phyloP scores from a whole-genome alignment of 2,113 vertebrate genomes.

The Eretmochelys imbricata region DNA sequence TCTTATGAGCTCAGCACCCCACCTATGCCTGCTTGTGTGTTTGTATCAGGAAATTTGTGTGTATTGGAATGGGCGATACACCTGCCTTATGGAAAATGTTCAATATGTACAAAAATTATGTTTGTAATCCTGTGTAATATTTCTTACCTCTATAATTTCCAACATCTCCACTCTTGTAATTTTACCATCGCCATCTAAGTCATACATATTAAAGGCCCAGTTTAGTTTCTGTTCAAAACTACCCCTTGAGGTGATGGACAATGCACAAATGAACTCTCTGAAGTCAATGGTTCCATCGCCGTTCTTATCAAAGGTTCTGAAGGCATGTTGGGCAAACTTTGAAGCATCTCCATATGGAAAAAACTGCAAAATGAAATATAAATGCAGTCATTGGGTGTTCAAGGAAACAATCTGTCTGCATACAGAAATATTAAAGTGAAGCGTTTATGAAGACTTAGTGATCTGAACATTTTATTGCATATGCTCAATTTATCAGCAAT shows the following conservation, averaged over 20 bases:
- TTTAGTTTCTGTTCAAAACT: conserved; percentile 99
- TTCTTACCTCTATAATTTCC: conserved; percentile 96
- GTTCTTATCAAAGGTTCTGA: conserved; percentile 98
- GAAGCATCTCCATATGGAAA: conserved; percentile 97
- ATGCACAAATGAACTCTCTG: conserved; percentile 98
- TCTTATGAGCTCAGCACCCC: not conserved
- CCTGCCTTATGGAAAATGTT: not conserved
- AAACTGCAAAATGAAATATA: conserved; percentile 83
- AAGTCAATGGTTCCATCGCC: conserved; percentile 98
- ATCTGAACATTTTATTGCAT: not conserved
- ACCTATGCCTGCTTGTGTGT: not conserved
- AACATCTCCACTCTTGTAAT: conserved; percentile 99
- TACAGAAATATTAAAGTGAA: not conserved
- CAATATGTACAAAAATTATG: not conserved
- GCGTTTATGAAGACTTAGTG: not conserved
- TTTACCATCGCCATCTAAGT: conserved; percentile 97
- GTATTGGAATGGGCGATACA: not conserved
- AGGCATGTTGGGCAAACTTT: conserved; percentile 98
- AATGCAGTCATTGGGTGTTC: not conserved
- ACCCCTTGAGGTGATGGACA: conserved; percentile 97
- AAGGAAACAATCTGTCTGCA: not conserved
- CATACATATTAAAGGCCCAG: conserved; percentile 99
- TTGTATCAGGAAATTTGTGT: not conserved
- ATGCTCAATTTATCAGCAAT: rapidly evolving
- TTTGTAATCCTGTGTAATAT: not conserved